phyloP scores from a whole-genome alignment of 2,113 vertebrate species.

The Lynx canadensis region DNA sequence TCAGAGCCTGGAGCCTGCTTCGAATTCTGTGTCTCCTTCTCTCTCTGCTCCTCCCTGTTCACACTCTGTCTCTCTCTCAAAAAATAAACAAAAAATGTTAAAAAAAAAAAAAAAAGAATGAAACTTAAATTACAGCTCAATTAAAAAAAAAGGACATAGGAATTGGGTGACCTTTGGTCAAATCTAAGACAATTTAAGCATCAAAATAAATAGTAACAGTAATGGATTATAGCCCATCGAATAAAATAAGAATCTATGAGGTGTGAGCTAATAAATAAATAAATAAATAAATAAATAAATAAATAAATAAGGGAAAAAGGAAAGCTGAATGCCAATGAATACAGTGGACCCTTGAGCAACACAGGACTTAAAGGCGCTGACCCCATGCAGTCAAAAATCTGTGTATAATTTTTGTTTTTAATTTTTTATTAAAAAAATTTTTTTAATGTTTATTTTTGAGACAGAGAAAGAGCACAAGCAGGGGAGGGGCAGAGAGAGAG shows the following conservation, averaged over 20 bases:
- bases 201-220: not conserved
- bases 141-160: not conserved
- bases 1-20: too few species aligned
- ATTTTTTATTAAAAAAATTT: too few species aligned
- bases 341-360: not conserved
- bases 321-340: not conserved
- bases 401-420: not conserved
- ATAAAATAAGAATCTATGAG: slow-evolving; percentile 5
- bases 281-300: not conserved
- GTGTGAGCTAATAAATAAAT: not conserved
- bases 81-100: too few species aligned
- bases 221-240: not conserved
- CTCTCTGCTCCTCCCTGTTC: too few species aligned
- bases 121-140: too few species aligned
- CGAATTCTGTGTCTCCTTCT: too few species aligned
- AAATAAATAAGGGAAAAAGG: not conserved
- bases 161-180: not conserved
- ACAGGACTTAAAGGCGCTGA: not conserved
- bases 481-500: too few species aligned
- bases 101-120: not conserved
- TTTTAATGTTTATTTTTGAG: too few species aligned
- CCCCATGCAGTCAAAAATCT: not conserved
- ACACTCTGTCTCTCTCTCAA: too few species aligned
- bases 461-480: too few species aligned
- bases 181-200: not conserved